These are phyloP conservation scores for Cephus runcator DNA, from an alignment of 2,888 invertebrate genomes.

Conservation along the genomic window DNA sequence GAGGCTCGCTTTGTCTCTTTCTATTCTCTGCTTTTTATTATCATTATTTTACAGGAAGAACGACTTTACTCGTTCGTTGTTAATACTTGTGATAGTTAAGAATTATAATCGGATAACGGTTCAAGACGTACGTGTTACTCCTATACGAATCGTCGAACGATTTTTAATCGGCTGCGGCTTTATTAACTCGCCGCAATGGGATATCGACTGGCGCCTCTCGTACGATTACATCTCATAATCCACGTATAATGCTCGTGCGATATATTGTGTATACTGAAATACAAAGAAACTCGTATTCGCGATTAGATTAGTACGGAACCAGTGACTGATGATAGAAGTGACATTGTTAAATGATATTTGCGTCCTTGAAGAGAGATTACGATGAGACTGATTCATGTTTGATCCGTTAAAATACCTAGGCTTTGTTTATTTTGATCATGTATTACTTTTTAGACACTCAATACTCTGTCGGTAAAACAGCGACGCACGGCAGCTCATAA, in stretches of 20 bases:
- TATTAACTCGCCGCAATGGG: background rate
- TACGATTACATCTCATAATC: background rate
- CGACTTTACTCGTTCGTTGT: background rate
- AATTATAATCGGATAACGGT: background rate
- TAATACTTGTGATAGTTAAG: background rate
- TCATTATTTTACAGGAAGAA: background rate
- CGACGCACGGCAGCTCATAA: background rate
- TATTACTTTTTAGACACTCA: background rate
- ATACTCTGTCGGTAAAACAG: background rate
- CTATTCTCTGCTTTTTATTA: background rate
- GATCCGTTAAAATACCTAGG: background rate
- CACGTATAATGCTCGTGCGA: background rate
- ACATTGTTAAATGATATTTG: background rate
- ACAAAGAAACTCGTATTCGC: background rate
- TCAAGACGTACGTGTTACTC: background rate
- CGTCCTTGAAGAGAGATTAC: background rate
- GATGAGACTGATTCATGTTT: background rate
- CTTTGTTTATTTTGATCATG: background rate
- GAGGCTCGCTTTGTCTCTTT: background rate
- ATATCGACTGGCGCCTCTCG: background rate
- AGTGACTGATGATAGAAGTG: background rate
- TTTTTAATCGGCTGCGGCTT: background rate
- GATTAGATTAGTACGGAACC: background rate
- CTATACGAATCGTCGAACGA: background rate
- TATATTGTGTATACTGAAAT: background rate